These are phyloP conservation scores for Mylabris sibirica DNA, from an alignment of 2,888 invertebrate genomes.

Conservation along the genomic window DNA sequence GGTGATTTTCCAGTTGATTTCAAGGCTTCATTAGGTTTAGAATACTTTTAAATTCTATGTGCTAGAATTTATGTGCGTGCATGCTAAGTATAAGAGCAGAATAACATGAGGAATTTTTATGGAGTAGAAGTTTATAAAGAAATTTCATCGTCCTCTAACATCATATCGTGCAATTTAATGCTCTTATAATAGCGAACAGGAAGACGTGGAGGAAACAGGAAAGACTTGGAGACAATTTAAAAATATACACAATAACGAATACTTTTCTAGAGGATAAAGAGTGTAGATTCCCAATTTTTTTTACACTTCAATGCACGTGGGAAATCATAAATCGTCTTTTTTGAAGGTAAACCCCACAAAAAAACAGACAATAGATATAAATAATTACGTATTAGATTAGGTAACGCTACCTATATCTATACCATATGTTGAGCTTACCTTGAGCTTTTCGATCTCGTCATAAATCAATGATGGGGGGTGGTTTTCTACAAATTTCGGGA, in stretches of 20 bases:
- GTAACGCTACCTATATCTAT: background rate
- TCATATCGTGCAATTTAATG: background rate
- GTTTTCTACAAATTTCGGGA: background rate
- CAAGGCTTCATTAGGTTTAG: background rate
- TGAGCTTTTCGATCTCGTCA: background rate
- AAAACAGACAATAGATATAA: background rate
- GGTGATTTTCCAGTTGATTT: background rate
- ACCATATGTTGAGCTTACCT: background rate
- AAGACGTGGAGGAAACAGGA: background rate
- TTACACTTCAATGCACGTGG: background rate
- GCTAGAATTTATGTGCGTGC: no score
- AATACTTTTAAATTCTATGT: no score
- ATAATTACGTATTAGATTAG: background rate
- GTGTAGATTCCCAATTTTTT: background rate
- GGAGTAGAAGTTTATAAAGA: background rate
- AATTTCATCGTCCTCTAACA: background rate
- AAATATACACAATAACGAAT: no score
- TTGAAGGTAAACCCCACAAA: background rate
- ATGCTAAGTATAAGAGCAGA: background rate
- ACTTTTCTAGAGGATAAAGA: no score
- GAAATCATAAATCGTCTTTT: background rate
- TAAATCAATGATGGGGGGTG: background rate
- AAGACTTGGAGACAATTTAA: background rate
- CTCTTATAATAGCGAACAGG: background rate
- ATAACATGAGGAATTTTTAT: background rate